Base-by-base conservation (phyloP, 2,888 invertebrate species). In the Rhagonycha lutea region DNA sequence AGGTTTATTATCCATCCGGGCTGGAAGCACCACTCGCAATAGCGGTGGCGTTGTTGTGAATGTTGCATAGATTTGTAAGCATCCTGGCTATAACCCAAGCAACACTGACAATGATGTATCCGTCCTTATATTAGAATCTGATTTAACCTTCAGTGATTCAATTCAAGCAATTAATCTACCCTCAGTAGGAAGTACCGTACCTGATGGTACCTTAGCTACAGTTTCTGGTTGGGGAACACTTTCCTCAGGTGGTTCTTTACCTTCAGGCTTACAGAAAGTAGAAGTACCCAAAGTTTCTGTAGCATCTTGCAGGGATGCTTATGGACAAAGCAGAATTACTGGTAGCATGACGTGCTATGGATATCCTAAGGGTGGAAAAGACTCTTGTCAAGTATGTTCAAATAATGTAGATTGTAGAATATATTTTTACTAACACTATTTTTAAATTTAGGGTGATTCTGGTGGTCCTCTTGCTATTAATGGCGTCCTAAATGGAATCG, bases 271-370 rank as follows among this genome's bases (percentile, higher is more conserved):
- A 47, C 47, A 12, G n/a, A 47, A 65, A 14, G 70, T 74, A n/a
- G 1, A 32, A 0, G 47, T 74, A 26, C 65, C 69, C 4, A 32
- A 26, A 24, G 70, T 72, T 8, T 61, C 32, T 28, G 18, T 61
- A 18, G 24, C 14, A 12, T 12, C 26, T 11, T 72, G 72, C 14
- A 47, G 29, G 5, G 4, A 10, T 8, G 61, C 68, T 14, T 72
- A 72, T 14, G 67, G 86, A 86, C 85, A 86, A 77, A 12, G 70
- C 68, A 18, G 68, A 70, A 77, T 79, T 73, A 72, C 68, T 1
- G 1, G 12, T 11, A 18, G 23, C 18, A 72, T 72, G 72, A 14
- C 12, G 1, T 71, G 71, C 23, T 65, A 11, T 24, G 71, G 71
- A 60, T 32, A 12, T 23, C 4, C 18, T n/a, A 1, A 47, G 47